Conservation (phyloP, 2,888 invertebrate species). For the Heteromurus nitidus region DNA sequence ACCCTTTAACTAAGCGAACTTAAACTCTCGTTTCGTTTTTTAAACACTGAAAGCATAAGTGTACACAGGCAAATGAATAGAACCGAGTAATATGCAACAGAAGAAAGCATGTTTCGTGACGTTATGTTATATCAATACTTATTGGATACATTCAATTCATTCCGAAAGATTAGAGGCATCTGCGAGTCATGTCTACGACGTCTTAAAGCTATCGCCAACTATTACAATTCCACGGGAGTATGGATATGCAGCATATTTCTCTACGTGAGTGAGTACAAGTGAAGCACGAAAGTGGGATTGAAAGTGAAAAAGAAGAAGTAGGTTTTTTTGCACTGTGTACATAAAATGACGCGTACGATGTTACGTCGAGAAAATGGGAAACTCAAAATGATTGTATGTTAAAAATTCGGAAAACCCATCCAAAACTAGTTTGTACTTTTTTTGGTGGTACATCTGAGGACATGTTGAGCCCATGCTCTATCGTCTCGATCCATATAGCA, state of each 20-base stretch:
- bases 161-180: not conserved
- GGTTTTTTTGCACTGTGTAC: constrained; percentile 20
- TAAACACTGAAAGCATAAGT: too few relatives aligned
- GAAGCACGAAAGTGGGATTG: constrained; percentile 15
- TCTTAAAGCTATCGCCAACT: too few relatives aligned
- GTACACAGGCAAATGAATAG: constrained; percentile 5
- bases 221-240: not conserved
- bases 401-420: not conserved
- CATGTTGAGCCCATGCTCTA: not conserved
- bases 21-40: too few relatives aligned
- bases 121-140: constrained; percentile 13
- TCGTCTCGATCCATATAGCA: not conserved
- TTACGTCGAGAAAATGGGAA: not conserved
- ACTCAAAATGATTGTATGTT: not conserved
- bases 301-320: not conserved
- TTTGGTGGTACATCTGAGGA: not conserved
- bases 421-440: constrained; percentile 15
- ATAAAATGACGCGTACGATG: constrained; percentile 6
- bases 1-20: too few relatives aligned
- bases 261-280: not conserved
- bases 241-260: not conserved
- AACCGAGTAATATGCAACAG: constrained; percentile 24
- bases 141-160: constrained; percentile 18
- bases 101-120: not conserved
- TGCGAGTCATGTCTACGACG: too few relatives aligned